Evolutionary conservation across 2,113 vertebrate species (phyloP).

Genomic region (Limnothrissa miodon): DNA sequence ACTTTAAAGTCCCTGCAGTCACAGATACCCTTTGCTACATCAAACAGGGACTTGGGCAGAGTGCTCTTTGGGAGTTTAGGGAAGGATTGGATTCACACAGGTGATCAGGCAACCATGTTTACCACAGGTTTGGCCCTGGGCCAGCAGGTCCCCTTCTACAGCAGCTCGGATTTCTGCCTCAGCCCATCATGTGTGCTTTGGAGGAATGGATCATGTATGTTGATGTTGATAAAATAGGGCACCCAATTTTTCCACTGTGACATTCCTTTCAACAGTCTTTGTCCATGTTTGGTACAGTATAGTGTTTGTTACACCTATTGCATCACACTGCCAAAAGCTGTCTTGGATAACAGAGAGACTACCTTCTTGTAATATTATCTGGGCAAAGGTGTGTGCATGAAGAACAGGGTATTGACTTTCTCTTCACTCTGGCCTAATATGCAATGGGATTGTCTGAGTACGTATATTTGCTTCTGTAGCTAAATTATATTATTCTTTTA

Average conservation of each 20-base stretch:
- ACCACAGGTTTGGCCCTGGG: neutral
- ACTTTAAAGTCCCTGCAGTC: neutral
- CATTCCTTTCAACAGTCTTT: neutral
- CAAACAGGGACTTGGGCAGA: neutral
- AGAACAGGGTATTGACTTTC: neutral
- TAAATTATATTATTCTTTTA: no score
- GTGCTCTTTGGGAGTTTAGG: no score
- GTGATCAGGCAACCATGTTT: neutral
- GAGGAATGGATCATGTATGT: neutral
- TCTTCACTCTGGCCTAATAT: neutral
- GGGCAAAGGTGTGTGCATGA: neutral
- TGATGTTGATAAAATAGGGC: neutral
- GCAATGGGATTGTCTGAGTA: neutral
- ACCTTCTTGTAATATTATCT: neutral
- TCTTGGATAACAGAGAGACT: neutral
- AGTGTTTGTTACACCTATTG: neutral
- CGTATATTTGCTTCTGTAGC: no score
- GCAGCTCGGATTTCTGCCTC: neutral
- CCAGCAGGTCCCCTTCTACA: neutral
- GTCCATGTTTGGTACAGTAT: neutral
- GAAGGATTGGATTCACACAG: neutral
- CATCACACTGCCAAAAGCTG: neutral
- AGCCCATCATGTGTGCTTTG: neutral
- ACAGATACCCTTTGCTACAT: neutral
- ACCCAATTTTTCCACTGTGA: neutral